Evolutionary conservation across 2,113 vertebrate species (phyloP), one percentile per base, ranked within the genome.

Genomic region (Gambusia holbrooki): DNA sequence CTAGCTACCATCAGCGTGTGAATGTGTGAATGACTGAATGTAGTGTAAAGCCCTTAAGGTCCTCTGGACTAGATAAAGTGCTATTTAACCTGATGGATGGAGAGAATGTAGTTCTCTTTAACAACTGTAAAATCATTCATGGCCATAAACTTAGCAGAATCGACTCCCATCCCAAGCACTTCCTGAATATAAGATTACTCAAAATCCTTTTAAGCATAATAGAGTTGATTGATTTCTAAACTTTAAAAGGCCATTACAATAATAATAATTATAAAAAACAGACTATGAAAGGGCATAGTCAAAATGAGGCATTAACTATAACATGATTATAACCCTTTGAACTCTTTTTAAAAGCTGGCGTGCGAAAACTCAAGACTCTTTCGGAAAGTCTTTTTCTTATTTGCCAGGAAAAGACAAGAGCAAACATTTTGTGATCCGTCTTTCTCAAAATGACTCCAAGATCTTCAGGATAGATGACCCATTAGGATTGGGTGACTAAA

Each of bases 401-500:
- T n/a, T 37, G 17, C 9, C 22, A n/a, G 42, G 60, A 66, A 71
- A 69, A 42, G 73, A 48, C 51, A 6, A 76, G 54, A 83, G 8
- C 62, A 76, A 78, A 71, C n/a, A 64, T 64, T 64, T 4, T 64
- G 71, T 66, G 69, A 88, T 87, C 22, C 66, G 63, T 69, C 32
- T 81, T 66, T 73, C 10, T 1, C 27, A 35, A 69, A 77, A 76
- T 30, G 60, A 81, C 74, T 84, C 58, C 30, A 58, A 58, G 84
- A 85, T 72, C 80, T 74, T 82, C 67, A 82, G 84, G 82, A 88
- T 82, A 89, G 88, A 91, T 88, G 89, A 91, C 81, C 89, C 86
- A 90, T 92, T 92, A 92, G 88, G 80, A 64, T 48, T 68, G 89
- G 89, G 82, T 91, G 92, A 93, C 87, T 89, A 82, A 91, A 93